A percentile compares a stretch with the other conserved stretches of the same genome.
These are phyloP conservation scores for Bambusicola thoracicus DNA, from an alignment of 2,113 vertebrate genomes.

Conservation along the genomic window DNA sequence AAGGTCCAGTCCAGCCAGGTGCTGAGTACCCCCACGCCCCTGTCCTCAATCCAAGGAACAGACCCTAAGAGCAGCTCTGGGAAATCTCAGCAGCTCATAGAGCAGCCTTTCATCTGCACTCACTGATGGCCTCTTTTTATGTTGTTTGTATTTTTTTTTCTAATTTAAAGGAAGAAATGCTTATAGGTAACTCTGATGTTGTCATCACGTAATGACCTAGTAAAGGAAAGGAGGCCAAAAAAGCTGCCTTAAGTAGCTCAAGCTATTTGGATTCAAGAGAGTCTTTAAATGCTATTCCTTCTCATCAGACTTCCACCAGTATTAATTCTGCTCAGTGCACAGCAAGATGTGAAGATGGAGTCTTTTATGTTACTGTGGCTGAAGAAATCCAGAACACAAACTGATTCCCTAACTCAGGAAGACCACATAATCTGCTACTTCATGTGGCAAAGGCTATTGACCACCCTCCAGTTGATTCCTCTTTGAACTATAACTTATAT, in stretches of 20 bases:
- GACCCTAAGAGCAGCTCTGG: not conserved
- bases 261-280: not conserved
- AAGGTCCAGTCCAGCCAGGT: conserved; percentile 10
- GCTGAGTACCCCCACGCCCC: not conserved
- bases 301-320: not conserved
- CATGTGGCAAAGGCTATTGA: not conserved
- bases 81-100: not conserved
- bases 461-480: not conserved
- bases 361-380: not conserved
- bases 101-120: not conserved
- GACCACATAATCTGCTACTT: not conserved
- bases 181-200: not conserved
- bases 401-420: not conserved
- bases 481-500: not conserved
- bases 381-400: not conserved
- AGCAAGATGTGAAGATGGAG: not conserved
- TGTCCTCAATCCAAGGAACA: not conserved
- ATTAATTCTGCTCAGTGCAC: not conserved
- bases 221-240: not conserved
- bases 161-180: conserved; percentile 3
- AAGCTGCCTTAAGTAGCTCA: not conserved
- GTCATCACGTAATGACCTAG: not conserved
- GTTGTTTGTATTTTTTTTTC: not conserved
- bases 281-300: not conserved
- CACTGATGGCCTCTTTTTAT: not conserved